Conservation (phyloP, 1,140 invertebrate species). For the Drosophila insularis region DNA sequence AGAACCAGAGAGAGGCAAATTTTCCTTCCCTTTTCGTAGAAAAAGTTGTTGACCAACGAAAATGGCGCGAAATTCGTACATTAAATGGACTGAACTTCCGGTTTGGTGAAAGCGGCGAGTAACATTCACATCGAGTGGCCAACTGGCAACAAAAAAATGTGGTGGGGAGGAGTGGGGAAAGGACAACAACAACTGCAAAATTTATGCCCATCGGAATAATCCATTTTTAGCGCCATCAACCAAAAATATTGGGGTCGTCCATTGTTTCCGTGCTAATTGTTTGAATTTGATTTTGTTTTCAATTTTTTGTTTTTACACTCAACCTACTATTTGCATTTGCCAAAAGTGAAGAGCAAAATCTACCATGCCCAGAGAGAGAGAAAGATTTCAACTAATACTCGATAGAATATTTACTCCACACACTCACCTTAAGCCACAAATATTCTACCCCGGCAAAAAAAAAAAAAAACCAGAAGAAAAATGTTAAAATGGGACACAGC, state of each 20-base stretch:
- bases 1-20: background rate
- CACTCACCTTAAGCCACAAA: slow-evolving; percentile 6
- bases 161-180: background rate
- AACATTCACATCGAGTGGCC: slow-evolving; percentile 36
- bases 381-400: slow-evolving; percentile 3
- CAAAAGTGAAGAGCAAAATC: slow-evolving; percentile 12
- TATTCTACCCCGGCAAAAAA: slow-evolving; percentile 17
- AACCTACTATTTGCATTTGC: slow-evolving; percentile 61
- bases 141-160: slow-evolving; percentile 8
- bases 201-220: slow-evolving; percentile 81
- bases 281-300: slow-evolving; percentile 55
- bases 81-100: slow-evolving; percentile 81
- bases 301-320: slow-evolving; percentile 23
- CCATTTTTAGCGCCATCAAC: slow-evolving; percentile 80
- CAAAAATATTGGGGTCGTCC: slow-evolving; percentile 70
- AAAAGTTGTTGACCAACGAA: slow-evolving; percentile 62
- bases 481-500: slow-evolving; percentile 53
- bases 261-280: slow-evolving; percentile 82
- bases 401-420: background rate
- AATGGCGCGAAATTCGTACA: slow-evolving; percentile 78
- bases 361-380: background rate
- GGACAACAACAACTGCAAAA: slow-evolving; percentile 46
- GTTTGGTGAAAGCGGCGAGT: slow-evolving; percentile 59
- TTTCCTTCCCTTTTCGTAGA: slow-evolving; percentile 5
- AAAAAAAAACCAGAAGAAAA: background rate